Base-by-base conservation (phyloP, 2,888 invertebrate species). In the Zygaena filipendulae region DNA sequence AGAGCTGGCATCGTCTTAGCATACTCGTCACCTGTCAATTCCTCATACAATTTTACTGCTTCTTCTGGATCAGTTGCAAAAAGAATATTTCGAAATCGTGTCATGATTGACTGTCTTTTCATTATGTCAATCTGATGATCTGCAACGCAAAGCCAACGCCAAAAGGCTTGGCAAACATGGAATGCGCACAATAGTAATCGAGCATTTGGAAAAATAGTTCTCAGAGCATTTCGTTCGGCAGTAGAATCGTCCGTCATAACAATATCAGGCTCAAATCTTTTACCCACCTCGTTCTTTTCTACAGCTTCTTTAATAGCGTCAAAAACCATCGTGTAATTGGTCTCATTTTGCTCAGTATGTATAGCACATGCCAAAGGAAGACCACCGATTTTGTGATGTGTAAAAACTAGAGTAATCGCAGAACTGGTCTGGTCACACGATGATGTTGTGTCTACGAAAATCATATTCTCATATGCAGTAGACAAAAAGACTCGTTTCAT, bases 211-310 rank as follows among this genome's bases (percentile, higher is more conserved):
- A 33, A 36, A 27, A 33, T 29, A 11, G 36, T 32, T 30, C 25
- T n/a, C 25, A 37, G 13, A 22, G 36, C 33, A 34, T 37, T 37
- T 29, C 36, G 27, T 27, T 33, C 33, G 10, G 31, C n/a, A n/a
- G n/a, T n/a, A n/a, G n/a, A n/a, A n/a, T n/a, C n/a, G n/a, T n/a
- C n/a, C n/a, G n/a, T n/a, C n/a, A n/a, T n/a, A n/a, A n/a, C n/a
- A n/a, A n/a, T n/a, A n/a, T n/a, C n/a, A n/a, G n/a, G n/a, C n/a
- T n/a, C n/a, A n/a, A n/a, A n/a, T n/a, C n/a, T n/a, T n/a, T n/a
- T n/a, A n/a, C n/a, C n/a, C n/a, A n/a, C n/a, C n/a, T n/a, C n/a
- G n/a, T n/a, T n/a, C n/a, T n/a, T n/a, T n/a, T n/a, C n/a, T n/a
- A n/a, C n/a, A n/a, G n/a, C n/a, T n/a, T n/a, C n/a, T n/a, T n/a